A percentile compares a stretch with the other conserved stretches of the same genome.
phyloP scores from a whole-genome alignment of 2,797 vertebrate species.

The Ctenopoma multispine region DNA sequence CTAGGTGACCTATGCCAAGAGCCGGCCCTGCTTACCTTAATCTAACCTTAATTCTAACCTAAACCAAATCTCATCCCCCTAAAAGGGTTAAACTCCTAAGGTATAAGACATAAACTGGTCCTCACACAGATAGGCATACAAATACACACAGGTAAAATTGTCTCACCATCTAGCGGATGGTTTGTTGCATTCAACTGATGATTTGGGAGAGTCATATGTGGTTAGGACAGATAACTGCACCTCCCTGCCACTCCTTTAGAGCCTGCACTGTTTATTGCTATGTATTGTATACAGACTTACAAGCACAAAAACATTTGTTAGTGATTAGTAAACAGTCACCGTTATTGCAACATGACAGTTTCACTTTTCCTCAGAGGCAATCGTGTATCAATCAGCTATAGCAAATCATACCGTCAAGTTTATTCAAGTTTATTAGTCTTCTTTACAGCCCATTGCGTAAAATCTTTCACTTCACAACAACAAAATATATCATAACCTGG shows the following conservation, averaged over 20 bases:
- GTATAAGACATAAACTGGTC: too few species aligned
- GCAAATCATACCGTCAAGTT: too few species aligned
- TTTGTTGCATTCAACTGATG: neutral
- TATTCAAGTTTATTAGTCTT: neutral
- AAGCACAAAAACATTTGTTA: neutral
- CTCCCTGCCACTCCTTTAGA: conserved; percentile 3
- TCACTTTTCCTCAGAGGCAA: neutral
- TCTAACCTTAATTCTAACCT: too few species aligned
- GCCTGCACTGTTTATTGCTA: neutral
- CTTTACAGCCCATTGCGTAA: neutral
- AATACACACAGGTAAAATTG: neutral
- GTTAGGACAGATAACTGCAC: conserved; percentile 24
- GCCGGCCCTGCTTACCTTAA: too few species aligned
- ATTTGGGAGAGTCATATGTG: conserved; percentile 12
- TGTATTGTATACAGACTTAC: neutral
- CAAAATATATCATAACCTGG: neutral
- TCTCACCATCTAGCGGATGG: neutral
- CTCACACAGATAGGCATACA: neutral
- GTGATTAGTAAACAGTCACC: neutral
- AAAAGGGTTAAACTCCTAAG: too few species aligned
- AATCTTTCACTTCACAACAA: conserved; percentile 8
- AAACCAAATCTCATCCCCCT: too few species aligned
- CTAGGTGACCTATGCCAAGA: too few species aligned
- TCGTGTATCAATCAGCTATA: neutral
- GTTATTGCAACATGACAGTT: neutral